Evolutionary conservation across 2,797 vertebrate species (phyloP), one percentile per base, ranked within the genome.

Genomic region (Clarias laeviceps): DNA sequence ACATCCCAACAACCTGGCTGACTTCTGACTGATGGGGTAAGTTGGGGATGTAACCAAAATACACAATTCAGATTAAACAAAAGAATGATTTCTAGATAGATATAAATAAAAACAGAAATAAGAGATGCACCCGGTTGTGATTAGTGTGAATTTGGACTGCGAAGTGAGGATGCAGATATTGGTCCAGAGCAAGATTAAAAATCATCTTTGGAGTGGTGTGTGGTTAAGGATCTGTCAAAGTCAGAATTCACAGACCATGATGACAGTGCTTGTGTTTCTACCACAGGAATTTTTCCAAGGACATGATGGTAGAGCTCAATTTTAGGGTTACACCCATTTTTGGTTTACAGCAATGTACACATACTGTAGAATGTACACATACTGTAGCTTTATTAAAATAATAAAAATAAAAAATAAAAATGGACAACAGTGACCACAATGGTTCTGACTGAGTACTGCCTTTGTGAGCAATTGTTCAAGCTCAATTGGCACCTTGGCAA

Each of bases 391-490:
- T 50, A 50, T 50, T 12, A 11, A 54, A 50, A 74, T 20, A 1
- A 74, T 56, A 74, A 29, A 73, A 29, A 56, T 0, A 45, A 45
- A 45, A 11, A 8, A 50, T 29, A 9, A 29, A 29, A 18, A 74
- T 74, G 50, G 17, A 17, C 50, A 57, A 57, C 27, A 76, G 7
- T 27, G 27, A 32, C 6, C 50, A 20, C 27, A 56, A 20, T 7
- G 15, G 74, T 0, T 37, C 32, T 61, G 29, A 32, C 79, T 14
- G 37, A 50, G 62, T 24, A 7, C 45, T 82, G 82, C 82, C 82
- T 90, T 94, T 94, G 91, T 93, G 88, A 91, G 82, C 87, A 64
- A 93, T 93, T 93, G 91, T 93, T 94, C 90, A 91, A 91, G 92
- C 90, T 93, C 93, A 93, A 90, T 93, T 93, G 92, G 85, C 90